A percentile compares a stretch with the other conserved stretches of the same genome.
Evolutionary conservation across 1,140 invertebrate species (phyloP).

Genomic region (Drosophila ironensis): DNA sequence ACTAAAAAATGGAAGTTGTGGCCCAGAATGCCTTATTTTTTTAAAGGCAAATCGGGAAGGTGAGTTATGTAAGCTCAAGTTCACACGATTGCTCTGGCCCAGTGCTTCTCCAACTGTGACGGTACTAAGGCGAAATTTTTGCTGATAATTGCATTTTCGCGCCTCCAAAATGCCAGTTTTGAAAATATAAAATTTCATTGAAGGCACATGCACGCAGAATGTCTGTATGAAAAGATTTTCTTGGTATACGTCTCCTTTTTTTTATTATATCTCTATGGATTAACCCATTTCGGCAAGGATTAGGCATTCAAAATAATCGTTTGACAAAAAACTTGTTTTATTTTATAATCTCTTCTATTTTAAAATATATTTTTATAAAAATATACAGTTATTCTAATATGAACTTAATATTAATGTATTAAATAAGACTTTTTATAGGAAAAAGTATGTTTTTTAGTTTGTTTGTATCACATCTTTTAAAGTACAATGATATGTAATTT

Average conservation of each 20-base stretch:
- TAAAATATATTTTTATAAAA: too few relatives aligned
- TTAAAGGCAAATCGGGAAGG: neutral
- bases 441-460: too few relatives aligned
- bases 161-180: neutral
- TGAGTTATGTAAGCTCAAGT: slow-evolving; percentile 7
- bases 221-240: neutral
- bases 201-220: slow-evolving; percentile 1
- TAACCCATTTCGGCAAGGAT: too few relatives aligned
- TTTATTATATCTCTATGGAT: neutral
- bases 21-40: neutral
- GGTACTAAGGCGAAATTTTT: slow-evolving; percentile 11
- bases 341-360: too few relatives aligned
- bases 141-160: slow-evolving; percentile 50
- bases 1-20: neutral
- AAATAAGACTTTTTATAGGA: too few relatives aligned
- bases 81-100: slow-evolving; percentile 23
- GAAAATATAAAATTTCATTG: slow-evolving; percentile 19
- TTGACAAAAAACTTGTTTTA: too few relatives aligned
- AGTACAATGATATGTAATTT: neutral
- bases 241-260: slow-evolving; percentile 1
- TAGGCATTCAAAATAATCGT: too few relatives aligned
- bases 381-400: too few relatives aligned
- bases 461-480: too few relatives aligned
- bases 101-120: slow-evolving; percentile 37
- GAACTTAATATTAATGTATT: too few relatives aligned